These are phyloP conservation scores for Merodon equestris DNA, from an alignment of 2,888 invertebrate species.

Conservation along the genomic window DNA sequence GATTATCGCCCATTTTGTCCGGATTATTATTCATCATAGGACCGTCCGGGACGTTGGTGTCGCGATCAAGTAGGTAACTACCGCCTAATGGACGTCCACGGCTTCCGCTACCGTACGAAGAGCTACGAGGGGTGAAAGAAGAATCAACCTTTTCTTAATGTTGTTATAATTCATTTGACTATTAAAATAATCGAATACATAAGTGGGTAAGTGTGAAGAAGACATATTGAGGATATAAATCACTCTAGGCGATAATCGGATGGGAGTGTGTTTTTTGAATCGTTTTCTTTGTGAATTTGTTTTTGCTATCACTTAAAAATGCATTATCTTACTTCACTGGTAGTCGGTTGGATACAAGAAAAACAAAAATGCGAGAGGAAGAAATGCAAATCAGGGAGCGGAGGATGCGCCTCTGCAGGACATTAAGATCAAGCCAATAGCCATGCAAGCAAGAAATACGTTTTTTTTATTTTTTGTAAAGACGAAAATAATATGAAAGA, in stretches of 20 bases:
- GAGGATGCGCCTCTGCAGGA: neutral
- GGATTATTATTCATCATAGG: constrained; percentile 36
- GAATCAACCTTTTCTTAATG: constrained; percentile 78
- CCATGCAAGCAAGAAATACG: too few relatives aligned
- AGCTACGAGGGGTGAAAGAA: constrained; percentile 78
- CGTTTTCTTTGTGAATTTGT: constrained; percentile 3
- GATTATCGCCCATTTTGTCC: constrained; percentile 55
- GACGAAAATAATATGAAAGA: too few relatives aligned
- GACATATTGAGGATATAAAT: constrained; percentile 31
- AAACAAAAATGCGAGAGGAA: neutral
- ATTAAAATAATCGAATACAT: neutral
- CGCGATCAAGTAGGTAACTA: constrained; percentile 77
- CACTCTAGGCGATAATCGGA: constrained; percentile 23
- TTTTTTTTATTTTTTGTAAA: too few relatives aligned
- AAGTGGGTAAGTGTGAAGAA: neutral
- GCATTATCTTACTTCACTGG: constrained; percentile 37
- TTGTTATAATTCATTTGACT: constrained; percentile 58
- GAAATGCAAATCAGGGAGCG: constrained; percentile 39
- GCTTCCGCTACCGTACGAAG: constrained; percentile 77
- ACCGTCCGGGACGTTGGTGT: constrained; percentile 72
- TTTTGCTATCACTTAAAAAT: constrained; percentile 42
- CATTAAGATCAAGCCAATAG: too few relatives aligned
- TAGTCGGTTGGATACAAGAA: constrained; percentile 19
- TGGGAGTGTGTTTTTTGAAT: constrained; percentile 8
- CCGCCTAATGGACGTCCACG: constrained; percentile 76